A percentile compares a stretch with the other conserved stretches of the same genome.
Conservation (phyloP, 2,888 invertebrate genomes). For the Apamea monoglypha region DNA sequence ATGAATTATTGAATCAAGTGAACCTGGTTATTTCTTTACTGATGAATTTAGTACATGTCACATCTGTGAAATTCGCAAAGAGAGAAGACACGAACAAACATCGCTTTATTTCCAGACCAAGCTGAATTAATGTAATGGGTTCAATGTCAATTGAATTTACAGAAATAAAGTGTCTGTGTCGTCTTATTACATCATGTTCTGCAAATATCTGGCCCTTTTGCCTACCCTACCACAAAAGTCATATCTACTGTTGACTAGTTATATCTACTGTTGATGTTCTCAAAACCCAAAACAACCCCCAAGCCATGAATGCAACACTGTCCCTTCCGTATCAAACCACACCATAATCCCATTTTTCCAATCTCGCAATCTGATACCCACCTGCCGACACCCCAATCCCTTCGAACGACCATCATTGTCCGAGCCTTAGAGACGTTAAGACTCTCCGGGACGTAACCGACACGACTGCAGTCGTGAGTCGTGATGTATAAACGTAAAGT, state of each 20-base stretch:
- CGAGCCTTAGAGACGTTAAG: conserved; percentile 26
- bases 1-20: conserved; percentile 6
- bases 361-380: conserved; percentile 55
- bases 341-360: conserved; percentile 47
- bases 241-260: conserved; percentile 8
- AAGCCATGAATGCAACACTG: conserved; percentile 13
- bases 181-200: neutral
- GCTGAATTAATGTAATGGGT: conserved; percentile 10
- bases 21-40: conserved; percentile 1
- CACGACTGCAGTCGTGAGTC: conserved; percentile 28
- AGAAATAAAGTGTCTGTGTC: neutral
- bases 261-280: conserved; percentile 13
- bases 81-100: neutral
- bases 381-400: conserved; percentile 28
- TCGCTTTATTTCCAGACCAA: conserved; percentile 21
- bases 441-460: conserved; percentile 33
- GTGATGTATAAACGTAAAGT: conserved; percentile 33
- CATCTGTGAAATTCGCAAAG: conserved; percentile 12
- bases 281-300: conserved; percentile 17
- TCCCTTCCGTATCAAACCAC: conserved; percentile 47
- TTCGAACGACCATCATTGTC: conserved; percentile 23
- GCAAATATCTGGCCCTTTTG: neutral
- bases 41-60: neutral
- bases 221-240: neutral
- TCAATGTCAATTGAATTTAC: conserved; percentile 43